Conservation (phyloP, 2,797 vertebrate genomes). For the Urophycis tenuis region DNA sequence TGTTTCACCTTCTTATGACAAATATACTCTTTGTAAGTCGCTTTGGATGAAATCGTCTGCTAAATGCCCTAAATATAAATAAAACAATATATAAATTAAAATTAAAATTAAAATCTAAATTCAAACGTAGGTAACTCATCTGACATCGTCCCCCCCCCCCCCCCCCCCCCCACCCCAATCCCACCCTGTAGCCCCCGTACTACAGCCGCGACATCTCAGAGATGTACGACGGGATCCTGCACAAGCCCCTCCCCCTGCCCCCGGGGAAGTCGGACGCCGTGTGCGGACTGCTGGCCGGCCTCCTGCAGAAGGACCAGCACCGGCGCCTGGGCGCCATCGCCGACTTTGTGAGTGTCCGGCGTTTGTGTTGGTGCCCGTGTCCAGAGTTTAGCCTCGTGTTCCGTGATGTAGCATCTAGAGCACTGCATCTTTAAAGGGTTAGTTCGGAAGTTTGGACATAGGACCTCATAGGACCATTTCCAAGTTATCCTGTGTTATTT, state of each 20-base stretch:
- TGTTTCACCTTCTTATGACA: no score
- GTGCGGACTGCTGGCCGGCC: slow-evolving; percentile 81
- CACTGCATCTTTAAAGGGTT: background rate
- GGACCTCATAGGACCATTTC: no score
- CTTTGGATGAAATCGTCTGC: no score
- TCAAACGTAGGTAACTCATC: background rate
- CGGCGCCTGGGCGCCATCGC: slow-evolving; percentile 86
- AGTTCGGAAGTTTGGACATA: no score
- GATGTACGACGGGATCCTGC: slow-evolving; percentile 96
- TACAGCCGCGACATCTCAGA: slow-evolving; percentile 87
- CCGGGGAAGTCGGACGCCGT: slow-evolving; percentile 83
- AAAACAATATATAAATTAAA: background rate
- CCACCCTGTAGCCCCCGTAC: slow-evolving; percentile 83
- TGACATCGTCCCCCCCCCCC: background rate
- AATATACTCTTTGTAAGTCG: no score
- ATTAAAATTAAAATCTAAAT: no score
- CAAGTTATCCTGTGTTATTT: no score
- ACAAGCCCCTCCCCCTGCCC: slow-evolving; percentile 83
- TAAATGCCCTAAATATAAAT: no score
- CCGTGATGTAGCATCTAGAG: no score
- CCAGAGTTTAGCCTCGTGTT: background rate
- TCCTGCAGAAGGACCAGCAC: slow-evolving; percentile 93
- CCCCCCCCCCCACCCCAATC: background rate
- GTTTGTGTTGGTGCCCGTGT: background rate
- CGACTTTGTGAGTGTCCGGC: slow-evolving; percentile 82